Base-by-base conservation (phyloP, 2,113 vertebrate species). In the Carlito syrichta region DNA sequence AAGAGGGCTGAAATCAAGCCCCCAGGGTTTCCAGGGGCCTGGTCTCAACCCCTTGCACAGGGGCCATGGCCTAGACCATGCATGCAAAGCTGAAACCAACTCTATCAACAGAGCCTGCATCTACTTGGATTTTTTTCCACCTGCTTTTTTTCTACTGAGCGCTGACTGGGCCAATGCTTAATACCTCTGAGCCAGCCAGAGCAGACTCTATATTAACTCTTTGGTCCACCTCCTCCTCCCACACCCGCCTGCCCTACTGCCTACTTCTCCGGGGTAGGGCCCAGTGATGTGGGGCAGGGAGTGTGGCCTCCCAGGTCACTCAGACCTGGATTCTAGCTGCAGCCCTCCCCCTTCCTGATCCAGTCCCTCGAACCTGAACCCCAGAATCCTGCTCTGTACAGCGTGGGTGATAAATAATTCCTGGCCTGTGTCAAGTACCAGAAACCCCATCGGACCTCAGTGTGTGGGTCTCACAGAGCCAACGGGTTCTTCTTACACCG, bases 91-190 rank as follows among this genome's bases (percentile, higher is more conserved):
- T 4, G 3, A 87, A 74, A 73, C 77, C 38, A 19, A 81, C 63
- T 83, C 85, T 40, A 74, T 89, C 54, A 71, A 58, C 69, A 83
- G 52, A 68, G 68, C 83, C 43, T 50, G 5, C 23, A 14, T 62
- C 74, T 52, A 27, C n/a, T 38, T 2, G 2, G 43, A 32, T 1
- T 13, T 69, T 91, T 95, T 85, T 25, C 32, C 5, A 1, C 69
- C 23, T 93, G 60, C 58, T 95, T 66, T 58, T 96, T 94, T 93
- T 79, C 54, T 82, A n/a, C 88, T 48, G 58, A 92, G 56, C 45
- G 73, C 69, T 92, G 68, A 63, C 23, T 14, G 8, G 12, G 23
- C 48, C 5, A 14, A 40, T 83, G 56, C 30, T 86, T 32, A 71
- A 66, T 86, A 60, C 81, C 58, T 19, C 1, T 78, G 86, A 90